phyloP scores from a whole-genome alignment of 2,113 vertebrate genomes.

The Xiphorhynchus elegans region DNA sequence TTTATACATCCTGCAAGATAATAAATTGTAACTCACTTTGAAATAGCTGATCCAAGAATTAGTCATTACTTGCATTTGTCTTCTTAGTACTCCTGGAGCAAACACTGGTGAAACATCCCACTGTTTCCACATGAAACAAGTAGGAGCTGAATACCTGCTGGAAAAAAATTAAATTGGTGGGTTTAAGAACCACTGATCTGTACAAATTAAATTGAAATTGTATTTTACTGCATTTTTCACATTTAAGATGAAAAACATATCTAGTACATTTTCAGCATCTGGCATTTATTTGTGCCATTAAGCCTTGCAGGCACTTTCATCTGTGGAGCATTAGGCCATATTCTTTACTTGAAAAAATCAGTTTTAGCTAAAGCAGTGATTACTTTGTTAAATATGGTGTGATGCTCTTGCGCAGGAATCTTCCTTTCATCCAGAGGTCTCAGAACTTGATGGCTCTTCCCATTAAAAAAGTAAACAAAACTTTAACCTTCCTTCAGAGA shows the following conservation, averaged over 20 bases:
- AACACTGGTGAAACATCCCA: not conserved
- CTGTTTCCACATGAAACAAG: not conserved
- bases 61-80: not conserved
- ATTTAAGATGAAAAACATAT: not conserved
- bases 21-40: not conserved
- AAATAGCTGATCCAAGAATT: not conserved
- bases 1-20: not conserved
- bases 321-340: not conserved
- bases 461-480: conserved; percentile 58
- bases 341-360: not conserved
- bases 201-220: conserved; percentile 43
- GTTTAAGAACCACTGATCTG: not conserved
- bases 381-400: not conserved
- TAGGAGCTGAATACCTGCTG: not conserved
- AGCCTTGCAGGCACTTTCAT: not conserved
- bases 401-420: not conserved
- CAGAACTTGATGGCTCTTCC: conserved; percentile 7
- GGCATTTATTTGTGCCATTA: not conserved
- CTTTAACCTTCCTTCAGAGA: conserved; percentile 73
- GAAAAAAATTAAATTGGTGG: not conserved
- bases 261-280: not conserved
- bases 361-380: not conserved
- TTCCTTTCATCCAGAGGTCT: not conserved
- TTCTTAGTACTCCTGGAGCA: not conserved
- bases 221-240: conserved; percentile 9